Conservation (phyloP, 2,888 invertebrate genomes). For the Stomorhina lunata region DNA sequence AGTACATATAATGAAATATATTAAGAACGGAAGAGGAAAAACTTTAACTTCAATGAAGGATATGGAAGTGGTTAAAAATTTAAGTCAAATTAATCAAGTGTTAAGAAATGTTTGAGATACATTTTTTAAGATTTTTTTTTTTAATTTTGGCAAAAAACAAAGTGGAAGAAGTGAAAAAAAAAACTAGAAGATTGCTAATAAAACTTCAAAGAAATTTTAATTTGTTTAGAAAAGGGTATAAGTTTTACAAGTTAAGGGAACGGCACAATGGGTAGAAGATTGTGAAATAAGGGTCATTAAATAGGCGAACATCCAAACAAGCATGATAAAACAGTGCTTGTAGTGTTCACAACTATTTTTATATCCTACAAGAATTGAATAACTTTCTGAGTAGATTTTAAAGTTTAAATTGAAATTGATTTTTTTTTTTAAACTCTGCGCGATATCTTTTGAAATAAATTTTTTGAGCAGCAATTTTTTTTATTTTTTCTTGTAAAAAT, state of each 20-base stretch:
- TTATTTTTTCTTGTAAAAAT: too few relatives aligned
- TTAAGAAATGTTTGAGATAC: conserved; percentile 38
- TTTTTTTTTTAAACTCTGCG: too few relatives aligned
- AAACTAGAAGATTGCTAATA: background rate
- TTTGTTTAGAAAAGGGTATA: background rate
- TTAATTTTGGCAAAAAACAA: background rate
- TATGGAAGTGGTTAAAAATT: conserved; percentile 37
- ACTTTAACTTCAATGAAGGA: conserved; percentile 30
- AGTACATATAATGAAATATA: background rate
- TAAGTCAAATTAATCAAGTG: conserved; percentile 55
- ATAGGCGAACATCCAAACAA: too few relatives aligned
- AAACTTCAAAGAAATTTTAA: conserved; percentile 23
- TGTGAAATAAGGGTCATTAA: too few relatives aligned
- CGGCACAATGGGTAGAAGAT: too few relatives aligned
- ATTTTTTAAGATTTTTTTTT: background rate
- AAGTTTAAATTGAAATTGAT: too few relatives aligned
- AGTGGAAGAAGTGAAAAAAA: background rate
- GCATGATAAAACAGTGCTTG: too few relatives aligned
- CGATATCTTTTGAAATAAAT: too few relatives aligned
- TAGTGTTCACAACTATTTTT: too few relatives aligned
- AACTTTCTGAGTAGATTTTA: too few relatives aligned
- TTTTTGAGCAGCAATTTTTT: too few relatives aligned
- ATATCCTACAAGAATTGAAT: too few relatives aligned
- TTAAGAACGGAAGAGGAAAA: conserved; percentile 16
- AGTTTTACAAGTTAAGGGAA: background rate